Evolutionary conservation across 2,797 vertebrate species (phyloP), one percentile per base, ranked within the genome.

Genomic region (Poecilia gillii): DNA sequence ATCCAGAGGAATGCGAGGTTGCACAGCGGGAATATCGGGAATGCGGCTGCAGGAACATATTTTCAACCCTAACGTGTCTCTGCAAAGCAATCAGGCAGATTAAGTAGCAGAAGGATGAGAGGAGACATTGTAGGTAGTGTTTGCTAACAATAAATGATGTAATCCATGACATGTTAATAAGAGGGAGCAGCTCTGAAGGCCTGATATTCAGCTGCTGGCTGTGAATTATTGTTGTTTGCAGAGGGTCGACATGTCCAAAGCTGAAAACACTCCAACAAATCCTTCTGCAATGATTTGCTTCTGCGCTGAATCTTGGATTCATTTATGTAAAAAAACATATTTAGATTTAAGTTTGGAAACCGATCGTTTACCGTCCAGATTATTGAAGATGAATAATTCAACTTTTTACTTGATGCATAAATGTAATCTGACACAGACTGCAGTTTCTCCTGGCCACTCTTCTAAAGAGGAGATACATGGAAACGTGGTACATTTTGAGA

Each of bases 321-420:
- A 53, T 53, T 53, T n/a, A 25, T 53, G 51, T n/a, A 11, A 9
- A 53, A 25, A 53, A 8, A 51, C 6, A 23, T 20, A 23, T 23
- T 51, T 51, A 51, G 18, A 51, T 51, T 20, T 51, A 51, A n/a
- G 23, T 25, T 53, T 53, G 7, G 51, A 53, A 53, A 53, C 23
- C 0, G 8, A n/a, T 25, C 3, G 0, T n/a, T 53, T 9, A 53
- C 0, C 0, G 18, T 49, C 18, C 47, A 49, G 6, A 3, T 9
- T 53, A 11, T 23, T n/a, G 23, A 53, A n/a, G 51, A 25, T 25
- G 51, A 0, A 53, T 25, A 53, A 1, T 25, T 8, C 8, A n/a
- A 25, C 23, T 53, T 25, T 53, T 53, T 25, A 49, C 51, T 53
- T 14, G 13, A 31, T 2, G 28, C 28, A 18, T 33, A 16, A 31